Evolutionary conservation across 1,140 invertebrate species (phyloP), one percentile per base, ranked within the genome.

Genomic region (Ooceraea biroi): DNA sequence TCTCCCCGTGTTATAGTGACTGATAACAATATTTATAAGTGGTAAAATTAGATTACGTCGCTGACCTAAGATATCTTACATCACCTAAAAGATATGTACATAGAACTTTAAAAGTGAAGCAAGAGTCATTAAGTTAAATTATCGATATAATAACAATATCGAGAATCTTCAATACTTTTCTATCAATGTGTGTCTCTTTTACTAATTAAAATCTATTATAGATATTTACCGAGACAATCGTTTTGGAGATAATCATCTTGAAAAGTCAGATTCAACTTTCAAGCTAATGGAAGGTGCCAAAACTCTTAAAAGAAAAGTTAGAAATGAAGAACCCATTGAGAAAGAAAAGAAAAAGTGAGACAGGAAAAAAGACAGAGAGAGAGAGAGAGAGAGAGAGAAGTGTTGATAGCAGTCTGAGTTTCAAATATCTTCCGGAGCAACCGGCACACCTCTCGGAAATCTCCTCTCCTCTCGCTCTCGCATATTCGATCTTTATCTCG

Each of bases 401-500:
- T 2, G 36, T 3, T 3, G 7, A 36, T 36, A 7, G 2, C 36
- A 19, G n/a, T 52, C 30, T 27, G 19, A 60, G n/a, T 77, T 52
- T 46, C 52, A 22, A 12, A 10, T 44, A 52, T 68, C 50, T 46
- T 30, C 12, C 30, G 10, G 17, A 17, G 19, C 36, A 19, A 65
- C 30, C 63, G 48, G 1, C 14, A 4, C 4, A 17, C 17, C 50
- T n/a, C 17, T n/a, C 50, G 52, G 4, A 46, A 71, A 57, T 22
- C 27, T 30, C 50, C 12, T 10, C 30, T 10, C 41, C 41, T 19
- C 50, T 46, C 61, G 17, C 65, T 65, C 50, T n/a, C 27, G 10
- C 27, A 48, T 17, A 14, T 48, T 36, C 55, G 19, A 11, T 3
- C 41, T 27, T 83, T 83, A 83, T 87, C 85, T 76, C 50, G 36